phyloP scores from a whole-genome alignment of 2,888 invertebrate species.

The Rhingia campestris region DNA sequence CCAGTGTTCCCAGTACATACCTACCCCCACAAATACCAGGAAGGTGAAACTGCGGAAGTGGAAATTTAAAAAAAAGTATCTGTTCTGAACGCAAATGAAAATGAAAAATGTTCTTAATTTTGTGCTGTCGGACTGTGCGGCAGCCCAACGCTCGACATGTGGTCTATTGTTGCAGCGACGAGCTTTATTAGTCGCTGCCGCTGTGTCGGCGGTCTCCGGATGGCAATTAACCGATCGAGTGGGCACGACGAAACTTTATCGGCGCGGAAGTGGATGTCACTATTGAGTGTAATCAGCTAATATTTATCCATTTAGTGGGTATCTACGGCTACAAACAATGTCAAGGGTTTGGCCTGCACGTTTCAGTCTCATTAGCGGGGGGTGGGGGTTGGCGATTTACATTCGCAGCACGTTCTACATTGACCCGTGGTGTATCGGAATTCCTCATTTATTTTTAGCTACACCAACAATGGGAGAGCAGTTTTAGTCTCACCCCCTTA shows the following conservation, averaged over 20 bases:
- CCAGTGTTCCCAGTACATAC: not conserved
- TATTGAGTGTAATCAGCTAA: conserved; percentile 67
- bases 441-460: conserved; percentile 27
- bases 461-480: conserved; percentile 15
- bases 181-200: conserved; percentile 9
- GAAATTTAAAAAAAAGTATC: conserved; percentile 22
- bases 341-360: conserved; percentile 33
- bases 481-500: not conserved
- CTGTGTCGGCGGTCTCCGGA: conserved; percentile 44
- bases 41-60: conserved; percentile 29
- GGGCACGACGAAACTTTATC: conserved; percentile 36
- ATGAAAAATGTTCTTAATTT: conserved; percentile 69
- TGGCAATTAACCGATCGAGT: conserved; percentile 64
- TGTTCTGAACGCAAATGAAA: not conserved
- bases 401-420: conserved; percentile 34
- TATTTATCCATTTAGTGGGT: conserved; percentile 55
- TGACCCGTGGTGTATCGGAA: conserved; percentile 28
- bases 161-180: conserved; percentile 38
- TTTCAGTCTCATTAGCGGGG: not conserved
- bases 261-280: conserved; percentile 66
- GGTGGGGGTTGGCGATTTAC: conserved; percentile 27
- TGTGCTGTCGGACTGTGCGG: conserved; percentile 10
- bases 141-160: conserved; percentile 38
- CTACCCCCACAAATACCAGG: not conserved
- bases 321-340: conserved; percentile 20